Percentiles rank a stretch among this genome's conserved stretches.
These are phyloP conservation scores for Semnornis frantzii DNA, from an alignment of 2,113 vertebrate species.

Conservation along the genomic window DNA sequence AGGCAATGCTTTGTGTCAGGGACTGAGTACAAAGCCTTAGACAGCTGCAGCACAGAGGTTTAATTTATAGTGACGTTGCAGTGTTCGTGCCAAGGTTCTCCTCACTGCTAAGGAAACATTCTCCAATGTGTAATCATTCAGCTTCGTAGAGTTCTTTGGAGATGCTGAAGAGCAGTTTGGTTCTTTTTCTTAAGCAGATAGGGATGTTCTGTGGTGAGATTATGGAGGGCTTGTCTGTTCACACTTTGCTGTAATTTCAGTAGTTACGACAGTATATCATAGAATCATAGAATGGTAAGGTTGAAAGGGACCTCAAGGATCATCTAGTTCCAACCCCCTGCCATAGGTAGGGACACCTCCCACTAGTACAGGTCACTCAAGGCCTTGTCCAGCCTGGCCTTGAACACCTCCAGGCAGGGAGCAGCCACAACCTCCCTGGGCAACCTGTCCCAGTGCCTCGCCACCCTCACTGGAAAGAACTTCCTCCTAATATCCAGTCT, in stretches of 20 bases:
- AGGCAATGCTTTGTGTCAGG: neutral
- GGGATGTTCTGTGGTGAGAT: neutral
- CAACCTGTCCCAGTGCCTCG: no score
- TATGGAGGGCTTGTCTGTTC: neutral
- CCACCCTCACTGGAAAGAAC: no score
- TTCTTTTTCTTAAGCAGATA: neutral
- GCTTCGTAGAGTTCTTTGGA: neutral
- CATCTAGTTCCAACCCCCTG: no score
- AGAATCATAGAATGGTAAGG: no score
- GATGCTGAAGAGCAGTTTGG: neutral
- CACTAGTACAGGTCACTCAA: no score
- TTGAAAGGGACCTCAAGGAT: no score
- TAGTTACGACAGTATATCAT: neutral
- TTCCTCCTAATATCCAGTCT: no score
- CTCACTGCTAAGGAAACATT: constrained; percentile 19
- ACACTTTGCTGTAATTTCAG: neutral
- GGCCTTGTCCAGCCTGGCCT: no score
- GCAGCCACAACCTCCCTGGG: no score
- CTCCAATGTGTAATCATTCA: neutral
- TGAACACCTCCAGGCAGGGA: no score
- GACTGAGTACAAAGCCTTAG: constrained; percentile 32
- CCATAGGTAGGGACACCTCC: no score
- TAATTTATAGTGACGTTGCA: constrained; percentile 26
- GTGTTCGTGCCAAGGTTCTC: neutral
- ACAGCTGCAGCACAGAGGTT: constrained; percentile 45